Percentiles rank a stretch among this genome's conserved stretches.
phyloP scores from a whole-genome alignment of 2,797 vertebrate species.

The Lindbergichthys nudifrons region DNA sequence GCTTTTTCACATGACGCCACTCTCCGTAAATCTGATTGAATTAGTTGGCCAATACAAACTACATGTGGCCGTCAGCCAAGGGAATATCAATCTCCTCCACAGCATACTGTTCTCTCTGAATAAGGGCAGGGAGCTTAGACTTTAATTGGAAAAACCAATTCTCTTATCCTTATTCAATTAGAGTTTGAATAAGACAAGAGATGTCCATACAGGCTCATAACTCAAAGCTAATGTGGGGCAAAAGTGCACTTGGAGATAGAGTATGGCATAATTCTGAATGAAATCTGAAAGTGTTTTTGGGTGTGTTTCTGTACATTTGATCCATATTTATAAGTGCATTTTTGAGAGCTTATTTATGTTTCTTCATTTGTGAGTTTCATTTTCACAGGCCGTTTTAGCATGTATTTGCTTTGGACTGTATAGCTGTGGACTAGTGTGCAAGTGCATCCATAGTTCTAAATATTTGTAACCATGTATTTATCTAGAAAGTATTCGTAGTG shows the following conservation, averaged over 20 bases:
- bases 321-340: background rate
- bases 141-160: slow-evolving; percentile 85
- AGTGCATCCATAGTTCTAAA: background rate
- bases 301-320: slow-evolving; percentile 2
- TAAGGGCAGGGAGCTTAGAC: slow-evolving; percentile 75
- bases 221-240: slow-evolving; percentile 60
- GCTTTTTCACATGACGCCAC: slow-evolving; percentile 84
- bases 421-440: background rate
- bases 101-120: slow-evolving; percentile 73
- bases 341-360: background rate
- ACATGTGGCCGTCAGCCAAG: slow-evolving; percentile 78
- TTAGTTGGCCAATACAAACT: slow-evolving; percentile 79
- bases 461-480: background rate
- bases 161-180: slow-evolving; percentile 81
- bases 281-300: slow-evolving; percentile 5
- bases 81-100: slow-evolving; percentile 82
- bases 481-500: too few species aligned
- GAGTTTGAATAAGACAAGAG: slow-evolving; percentile 69
- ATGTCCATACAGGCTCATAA: slow-evolving; percentile 56
- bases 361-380: background rate
- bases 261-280: slow-evolving; percentile 12
- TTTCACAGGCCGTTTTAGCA: background rate
- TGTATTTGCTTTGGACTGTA: background rate
- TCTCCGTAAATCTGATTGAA: slow-evolving; percentile 86
- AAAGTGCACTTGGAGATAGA: slow-evolving; percentile 49